Conservation (phyloP, 2,797 vertebrate genomes). For the Anguilla pacifica region DNA sequence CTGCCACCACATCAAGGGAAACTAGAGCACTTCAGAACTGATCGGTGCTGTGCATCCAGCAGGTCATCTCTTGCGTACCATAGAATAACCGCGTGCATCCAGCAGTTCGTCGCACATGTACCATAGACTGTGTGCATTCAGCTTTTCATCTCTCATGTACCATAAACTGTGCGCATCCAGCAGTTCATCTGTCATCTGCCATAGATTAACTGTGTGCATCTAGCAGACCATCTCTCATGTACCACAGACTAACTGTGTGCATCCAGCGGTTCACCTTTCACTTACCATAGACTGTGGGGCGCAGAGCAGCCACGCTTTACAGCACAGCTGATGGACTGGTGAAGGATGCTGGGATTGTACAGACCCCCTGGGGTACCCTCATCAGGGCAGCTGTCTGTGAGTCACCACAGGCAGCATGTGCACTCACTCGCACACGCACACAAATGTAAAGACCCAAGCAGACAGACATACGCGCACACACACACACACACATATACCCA, state of each 20-base stretch:
- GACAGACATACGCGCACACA: not conserved
- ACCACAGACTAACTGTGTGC: too few species aligned
- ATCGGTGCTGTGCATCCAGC: not conserved
- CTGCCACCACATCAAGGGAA: conserved; percentile 24
- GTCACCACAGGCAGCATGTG: not conserved
- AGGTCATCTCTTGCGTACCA: not conserved
- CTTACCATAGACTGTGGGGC: not conserved
- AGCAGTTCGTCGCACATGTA: too few species aligned
- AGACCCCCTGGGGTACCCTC: not conserved
- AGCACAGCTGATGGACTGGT: not conserved
- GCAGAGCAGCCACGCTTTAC: not conserved
- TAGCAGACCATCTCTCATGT: too few species aligned
- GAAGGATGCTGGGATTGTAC: conserved; percentile 8
- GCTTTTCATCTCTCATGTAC: too few species aligned
- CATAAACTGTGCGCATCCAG: too few species aligned
- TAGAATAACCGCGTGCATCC: too few species aligned
- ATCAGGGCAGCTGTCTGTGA: not conserved
- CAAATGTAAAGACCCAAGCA: not conserved
- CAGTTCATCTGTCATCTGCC: too few species aligned
- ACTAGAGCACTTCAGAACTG: not conserved
- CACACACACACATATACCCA: not conserved
- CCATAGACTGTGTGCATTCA: too few species aligned
- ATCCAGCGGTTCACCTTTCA: not conserved
- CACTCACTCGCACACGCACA: not conserved
- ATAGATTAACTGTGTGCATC: too few species aligned